Conservation (phyloP, 2,888 invertebrate species). For the Oscheius sp. region DNA sequence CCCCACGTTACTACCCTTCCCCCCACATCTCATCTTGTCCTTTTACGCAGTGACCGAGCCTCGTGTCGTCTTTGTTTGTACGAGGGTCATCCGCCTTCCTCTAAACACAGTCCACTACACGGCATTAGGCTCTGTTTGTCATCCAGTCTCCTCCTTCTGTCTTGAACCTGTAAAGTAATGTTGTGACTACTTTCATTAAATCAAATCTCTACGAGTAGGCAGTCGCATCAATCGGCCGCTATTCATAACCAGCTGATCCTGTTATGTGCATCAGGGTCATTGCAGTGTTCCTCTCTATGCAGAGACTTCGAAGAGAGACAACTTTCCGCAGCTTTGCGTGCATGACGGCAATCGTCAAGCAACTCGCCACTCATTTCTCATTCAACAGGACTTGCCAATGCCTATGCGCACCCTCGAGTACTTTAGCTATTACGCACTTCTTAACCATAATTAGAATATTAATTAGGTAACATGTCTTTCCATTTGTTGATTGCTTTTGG, state of each 20-base stretch:
- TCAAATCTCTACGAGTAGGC: slow-evolving; percentile 7
- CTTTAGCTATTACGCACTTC: slow-evolving; percentile 22
- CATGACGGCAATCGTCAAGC: slow-evolving; percentile 21
- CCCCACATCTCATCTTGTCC: too few species aligned
- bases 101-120: slow-evolving; percentile 32
- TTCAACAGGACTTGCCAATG: slow-evolving; percentile 26
- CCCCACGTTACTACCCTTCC: background rate
- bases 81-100: slow-evolving; percentile 30
- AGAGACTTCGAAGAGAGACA: background rate
- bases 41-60: slow-evolving; percentile 15
- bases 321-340: slow-evolving; percentile 20
- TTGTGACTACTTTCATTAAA: background rate
- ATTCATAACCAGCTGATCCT: slow-evolving; percentile 27
- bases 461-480: background rate
- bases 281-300: slow-evolving; percentile 1
- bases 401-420: slow-evolving; percentile 20
- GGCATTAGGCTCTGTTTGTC: slow-evolving; percentile 32
- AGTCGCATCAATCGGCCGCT: slow-evolving; percentile 22
- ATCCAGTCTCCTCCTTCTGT: slow-evolving; percentile 15
- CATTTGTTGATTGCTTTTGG: background rate
- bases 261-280: slow-evolving; percentile 28
- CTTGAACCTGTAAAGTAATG: slow-evolving; percentile 20
- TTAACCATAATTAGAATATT: slow-evolving; percentile 18
- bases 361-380: slow-evolving; percentile 29
- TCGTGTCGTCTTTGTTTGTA: slow-evolving; percentile 31